Percentiles rank a stretch among this genome's conserved stretches.
These are phyloP conservation scores for Adelosebastes latens DNA, from an alignment of 2,797 vertebrate genomes.

Conservation along the genomic window DNA sequence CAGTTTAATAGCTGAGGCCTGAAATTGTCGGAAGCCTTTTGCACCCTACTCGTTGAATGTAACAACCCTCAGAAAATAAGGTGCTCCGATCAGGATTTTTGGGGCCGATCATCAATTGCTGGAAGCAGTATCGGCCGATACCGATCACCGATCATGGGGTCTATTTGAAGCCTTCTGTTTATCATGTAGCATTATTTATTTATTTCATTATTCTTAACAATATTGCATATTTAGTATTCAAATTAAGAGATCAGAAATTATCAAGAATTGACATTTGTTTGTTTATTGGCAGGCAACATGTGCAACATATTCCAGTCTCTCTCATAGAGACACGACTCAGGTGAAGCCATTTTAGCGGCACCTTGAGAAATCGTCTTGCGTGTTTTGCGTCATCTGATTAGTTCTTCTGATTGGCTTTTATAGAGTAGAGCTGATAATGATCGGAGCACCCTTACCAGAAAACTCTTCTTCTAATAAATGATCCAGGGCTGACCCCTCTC, in stretches of 20 bases:
- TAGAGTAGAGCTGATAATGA: accelerated
- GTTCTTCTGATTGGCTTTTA: accelerated
- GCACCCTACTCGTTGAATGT: background rate
- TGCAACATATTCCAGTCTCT: background rate
- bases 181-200: background rate
- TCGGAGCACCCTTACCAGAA: accelerated
- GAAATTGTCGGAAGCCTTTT: background rate
- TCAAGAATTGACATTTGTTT: background rate
- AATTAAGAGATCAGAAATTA: background rate
- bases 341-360: background rate
- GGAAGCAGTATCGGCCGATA: too few species aligned
- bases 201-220: background rate
- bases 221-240: background rate
- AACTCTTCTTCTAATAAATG: background rate
- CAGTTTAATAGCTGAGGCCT: background rate
- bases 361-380: background rate
- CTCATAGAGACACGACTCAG: background rate
- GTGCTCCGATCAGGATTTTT: too few species aligned
- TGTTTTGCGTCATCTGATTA: background rate
- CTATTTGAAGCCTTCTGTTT: background rate
- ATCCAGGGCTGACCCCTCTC: too few species aligned
- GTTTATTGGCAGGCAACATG: background rate
- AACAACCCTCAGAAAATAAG: background rate
- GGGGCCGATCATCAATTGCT: too few species aligned
- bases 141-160: background rate